These are phyloP conservation scores for Aphaenogaster floridana DNA, from an alignment of 1,140 invertebrate genomes.

Conservation along the genomic window DNA sequence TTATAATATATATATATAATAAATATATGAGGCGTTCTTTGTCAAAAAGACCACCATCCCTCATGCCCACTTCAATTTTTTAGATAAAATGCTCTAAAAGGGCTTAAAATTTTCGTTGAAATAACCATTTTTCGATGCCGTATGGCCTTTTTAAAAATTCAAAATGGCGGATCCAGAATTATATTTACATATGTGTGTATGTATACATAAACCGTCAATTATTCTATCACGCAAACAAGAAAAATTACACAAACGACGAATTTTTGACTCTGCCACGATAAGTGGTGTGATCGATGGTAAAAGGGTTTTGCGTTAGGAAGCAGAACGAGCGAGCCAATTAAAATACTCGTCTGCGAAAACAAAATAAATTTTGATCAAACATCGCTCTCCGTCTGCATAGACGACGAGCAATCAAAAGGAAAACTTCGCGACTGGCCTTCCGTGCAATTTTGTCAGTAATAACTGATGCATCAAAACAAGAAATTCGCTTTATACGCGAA, in stretches of 20 bases:
- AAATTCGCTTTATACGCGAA: conserved; percentile 24
- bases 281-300: conserved; percentile 19
- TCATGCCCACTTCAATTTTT: too few species aligned
- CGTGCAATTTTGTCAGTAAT: conserved; percentile 31
- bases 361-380: conserved; percentile 54
- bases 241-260: background rate
- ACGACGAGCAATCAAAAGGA: conserved; percentile 32
- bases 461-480: conserved; percentile 1
- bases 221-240: background rate
- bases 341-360: conserved; percentile 22
- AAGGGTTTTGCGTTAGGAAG: conserved; percentile 22
- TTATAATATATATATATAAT: too few species aligned
- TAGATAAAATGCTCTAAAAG: too few species aligned
- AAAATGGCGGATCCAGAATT: too few species aligned
- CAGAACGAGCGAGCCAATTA: conserved; percentile 39
- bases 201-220: background rate
- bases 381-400: background rate
- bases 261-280: conserved; percentile 17
- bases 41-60: too few species aligned
- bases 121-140: too few species aligned
- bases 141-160: too few species aligned
- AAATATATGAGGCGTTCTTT: too few species aligned
- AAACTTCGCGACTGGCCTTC: background rate
- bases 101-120: too few species aligned
- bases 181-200: background rate